A percentile compares a stretch with the other conserved stretches of the same genome.
These are phyloP conservation scores for Aplocera efformata DNA, from an alignment of 2,888 invertebrate species.

Conservation along the genomic window DNA sequence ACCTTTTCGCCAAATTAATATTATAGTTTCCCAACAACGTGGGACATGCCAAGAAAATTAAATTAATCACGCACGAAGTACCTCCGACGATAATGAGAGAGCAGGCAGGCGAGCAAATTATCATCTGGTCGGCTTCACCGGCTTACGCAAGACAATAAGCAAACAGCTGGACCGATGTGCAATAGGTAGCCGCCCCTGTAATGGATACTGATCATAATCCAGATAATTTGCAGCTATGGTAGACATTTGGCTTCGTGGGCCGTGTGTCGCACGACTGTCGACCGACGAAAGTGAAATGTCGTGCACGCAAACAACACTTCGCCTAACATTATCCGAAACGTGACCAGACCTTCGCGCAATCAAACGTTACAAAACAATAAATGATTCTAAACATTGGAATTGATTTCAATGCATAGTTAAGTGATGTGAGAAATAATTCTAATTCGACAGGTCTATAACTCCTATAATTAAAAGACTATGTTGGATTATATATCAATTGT, in stretches of 20 bases:
- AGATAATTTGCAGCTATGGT: conserved; percentile 64
- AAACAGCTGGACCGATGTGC: conserved; percentile 66
- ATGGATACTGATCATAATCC: conserved; percentile 69
- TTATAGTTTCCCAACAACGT: conserved; percentile 46
- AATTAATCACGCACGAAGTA: conserved; percentile 73
- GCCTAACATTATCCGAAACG: conserved; percentile 52
- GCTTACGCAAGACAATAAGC: conserved; percentile 72
- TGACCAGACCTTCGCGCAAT: conserved; percentile 63
- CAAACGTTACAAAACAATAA: conserved; percentile 51
- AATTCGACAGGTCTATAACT: conserved; percentile 6
- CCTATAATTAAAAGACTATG: neutral
- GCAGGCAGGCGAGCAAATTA: conserved; percentile 68
- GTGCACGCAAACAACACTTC: conserved; percentile 53
- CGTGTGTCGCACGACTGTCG: conserved; percentile 63
- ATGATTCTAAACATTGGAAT: conserved; percentile 17
- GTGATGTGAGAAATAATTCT: conserved; percentile 11
- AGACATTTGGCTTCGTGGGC: conserved; percentile 63
- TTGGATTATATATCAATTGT: no score
- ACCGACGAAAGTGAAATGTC: conserved; percentile 73
- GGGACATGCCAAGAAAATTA: conserved; percentile 56
- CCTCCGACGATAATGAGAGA: conserved; percentile 62
- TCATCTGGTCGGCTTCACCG: conserved; percentile 66
- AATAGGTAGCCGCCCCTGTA: conserved; percentile 64
- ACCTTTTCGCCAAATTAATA: conserved; percentile 34
- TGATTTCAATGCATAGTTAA: conserved; percentile 13